These are phyloP conservation scores for Vanessa atalanta DNA, from an alignment of 1,140 invertebrate genomes.

Conservation along the genomic window DNA sequence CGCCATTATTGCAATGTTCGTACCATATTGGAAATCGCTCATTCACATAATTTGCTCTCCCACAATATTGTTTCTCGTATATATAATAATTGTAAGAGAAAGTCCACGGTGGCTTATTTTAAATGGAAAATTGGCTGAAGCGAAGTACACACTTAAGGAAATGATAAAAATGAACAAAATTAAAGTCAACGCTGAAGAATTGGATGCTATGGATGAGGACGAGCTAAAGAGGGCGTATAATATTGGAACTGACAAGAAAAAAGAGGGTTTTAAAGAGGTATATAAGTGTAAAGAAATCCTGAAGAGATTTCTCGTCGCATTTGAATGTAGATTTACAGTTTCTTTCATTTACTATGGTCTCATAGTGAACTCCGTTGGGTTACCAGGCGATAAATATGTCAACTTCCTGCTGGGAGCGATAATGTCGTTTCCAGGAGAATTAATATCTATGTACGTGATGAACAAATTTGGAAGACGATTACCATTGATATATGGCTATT, in stretches of 20 bases:
- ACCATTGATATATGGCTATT: slow-evolving; percentile 81
- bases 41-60: slow-evolving; percentile 85
- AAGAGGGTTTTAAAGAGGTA: slow-evolving; percentile 49
- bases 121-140: slow-evolving; percentile 84
- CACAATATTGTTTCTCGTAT: slow-evolving; percentile 83
- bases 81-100: slow-evolving; percentile 83
- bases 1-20: slow-evolving; percentile 85
- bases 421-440: slow-evolving; percentile 86
- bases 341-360: slow-evolving; percentile 90
- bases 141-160: slow-evolving; percentile 80
- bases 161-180: slow-evolving; percentile 84
- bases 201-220: slow-evolving; percentile 46
- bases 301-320: slow-evolving; percentile 56
- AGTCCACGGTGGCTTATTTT: slow-evolving; percentile 88
- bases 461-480: slow-evolving; percentile 83
- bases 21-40: slow-evolving; percentile 87
- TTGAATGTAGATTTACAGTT: slow-evolving; percentile 84
- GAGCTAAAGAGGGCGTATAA: slow-evolving; percentile 52
- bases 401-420: slow-evolving; percentile 85
- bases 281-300: slow-evolving; percentile 56
- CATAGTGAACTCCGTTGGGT: slow-evolving; percentile 87
- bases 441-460: slow-evolving; percentile 83
- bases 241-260: slow-evolving; percentile 42
- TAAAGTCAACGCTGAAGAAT: slow-evolving; percentile 49
- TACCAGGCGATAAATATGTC: slow-evolving; percentile 85